phyloP scores from a whole-genome alignment of 2,113 vertebrate genomes.

The Tautogolabrus adspersus region DNA sequence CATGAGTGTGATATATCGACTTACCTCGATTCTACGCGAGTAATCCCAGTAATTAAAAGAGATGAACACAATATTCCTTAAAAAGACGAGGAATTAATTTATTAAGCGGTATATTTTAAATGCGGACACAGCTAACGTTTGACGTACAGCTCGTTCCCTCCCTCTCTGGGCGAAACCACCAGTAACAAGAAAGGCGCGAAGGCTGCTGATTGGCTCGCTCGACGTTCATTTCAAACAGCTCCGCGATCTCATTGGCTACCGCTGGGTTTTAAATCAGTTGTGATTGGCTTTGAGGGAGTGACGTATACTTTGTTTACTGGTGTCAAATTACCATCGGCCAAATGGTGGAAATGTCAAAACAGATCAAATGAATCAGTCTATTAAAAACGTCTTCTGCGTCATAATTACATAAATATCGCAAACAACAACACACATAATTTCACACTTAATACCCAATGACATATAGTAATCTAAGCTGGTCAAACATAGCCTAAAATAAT shows the following conservation, averaged over 20 bases:
- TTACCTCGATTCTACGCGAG: constrained; percentile 60
- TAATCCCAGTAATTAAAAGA: constrained; percentile 6
- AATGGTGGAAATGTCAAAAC: constrained; percentile 1
- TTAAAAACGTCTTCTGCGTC: no score
- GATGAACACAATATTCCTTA: background rate
- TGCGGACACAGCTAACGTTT: constrained; percentile 46
- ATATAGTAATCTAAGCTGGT: no score
- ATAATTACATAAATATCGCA: no score
- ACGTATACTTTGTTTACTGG: constrained; percentile 64
- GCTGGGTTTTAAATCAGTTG: constrained; percentile 37
- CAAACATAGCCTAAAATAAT: no score
- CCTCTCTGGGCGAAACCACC: constrained; percentile 73
- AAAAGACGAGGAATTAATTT: constrained; percentile 27
- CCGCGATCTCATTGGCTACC: constrained; percentile 70
- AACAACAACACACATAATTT: no score
- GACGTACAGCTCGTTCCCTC: constrained; percentile 75
- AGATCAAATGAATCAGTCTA: background rate
- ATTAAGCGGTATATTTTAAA: constrained; percentile 53
- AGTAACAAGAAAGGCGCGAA: constrained; percentile 82
- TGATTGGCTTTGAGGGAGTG: constrained; percentile 56
- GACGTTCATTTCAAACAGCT: constrained; percentile 73
- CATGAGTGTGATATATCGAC: background rate
- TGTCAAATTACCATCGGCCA: constrained; percentile 44
- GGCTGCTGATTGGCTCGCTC: constrained; percentile 75
- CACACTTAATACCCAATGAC: no score